Percentiles rank a stretch among this genome's conserved stretches.
Conservation (phyloP, 1,140 invertebrate genomes). For the Potamilus streckersoni region DNA sequence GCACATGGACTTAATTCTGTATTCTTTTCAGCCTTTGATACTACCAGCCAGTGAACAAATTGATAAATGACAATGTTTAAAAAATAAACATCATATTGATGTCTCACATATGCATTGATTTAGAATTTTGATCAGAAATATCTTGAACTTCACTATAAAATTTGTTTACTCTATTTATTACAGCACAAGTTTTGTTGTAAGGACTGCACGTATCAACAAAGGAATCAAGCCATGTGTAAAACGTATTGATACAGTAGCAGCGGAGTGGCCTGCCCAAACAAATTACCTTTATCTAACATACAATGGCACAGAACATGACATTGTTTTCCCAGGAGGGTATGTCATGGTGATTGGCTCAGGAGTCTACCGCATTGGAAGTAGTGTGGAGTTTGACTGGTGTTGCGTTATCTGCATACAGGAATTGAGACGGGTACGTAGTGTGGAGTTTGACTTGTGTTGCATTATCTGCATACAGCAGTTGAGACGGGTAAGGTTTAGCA, state of each 20-base stretch:
- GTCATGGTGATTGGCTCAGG: constrained; percentile 86
- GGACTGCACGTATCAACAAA: constrained; percentile 63
- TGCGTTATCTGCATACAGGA: constrained; percentile 85
- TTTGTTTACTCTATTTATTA: constrained; percentile 14
- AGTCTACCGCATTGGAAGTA: constrained; percentile 98
- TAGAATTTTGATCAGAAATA: too few species aligned
- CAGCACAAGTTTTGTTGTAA: constrained; percentile 69
- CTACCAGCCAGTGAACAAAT: too few species aligned
- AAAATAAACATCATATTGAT: too few species aligned
- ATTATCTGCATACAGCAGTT: constrained; percentile 80
- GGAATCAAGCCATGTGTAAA: constrained; percentile 89
- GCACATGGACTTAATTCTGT: too few species aligned
- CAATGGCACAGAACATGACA: constrained; percentile 88
- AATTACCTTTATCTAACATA: constrained; percentile 99
- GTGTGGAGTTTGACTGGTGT: constrained; percentile 99
- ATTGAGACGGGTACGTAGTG: constrained; percentile 72
- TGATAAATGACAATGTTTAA: too few species aligned
- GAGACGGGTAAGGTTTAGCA: too few species aligned
- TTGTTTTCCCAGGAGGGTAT: constrained; percentile 83
- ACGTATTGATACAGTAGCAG: constrained; percentile 99
- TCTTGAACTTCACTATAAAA: too few species aligned
- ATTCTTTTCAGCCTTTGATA: too few species aligned
- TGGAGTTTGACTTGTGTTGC: constrained; percentile 99
- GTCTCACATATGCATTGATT: too few species aligned
- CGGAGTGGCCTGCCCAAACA: constrained; percentile 98